Conservation (phyloP, 2,797 vertebrate species). For the Chromobotia macracanthus region DNA sequence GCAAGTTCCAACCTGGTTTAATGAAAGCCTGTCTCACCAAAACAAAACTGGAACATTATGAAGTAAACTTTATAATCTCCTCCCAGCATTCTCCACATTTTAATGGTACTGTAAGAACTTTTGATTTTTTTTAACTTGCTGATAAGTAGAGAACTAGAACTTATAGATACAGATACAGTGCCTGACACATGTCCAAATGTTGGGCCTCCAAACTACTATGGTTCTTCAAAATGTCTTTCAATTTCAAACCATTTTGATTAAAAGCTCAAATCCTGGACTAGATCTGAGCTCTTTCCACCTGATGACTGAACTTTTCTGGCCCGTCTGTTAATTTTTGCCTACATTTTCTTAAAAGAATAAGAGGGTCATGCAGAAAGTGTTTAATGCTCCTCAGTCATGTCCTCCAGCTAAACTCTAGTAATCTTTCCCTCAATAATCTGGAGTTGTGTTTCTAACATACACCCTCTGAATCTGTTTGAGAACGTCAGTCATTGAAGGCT, state of each 20-base stretch:
- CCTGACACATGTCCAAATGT: too few relatives aligned
- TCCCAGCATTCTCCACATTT: neutral
- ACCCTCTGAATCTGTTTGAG: slow-evolving; percentile 8
- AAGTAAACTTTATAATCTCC: neutral
- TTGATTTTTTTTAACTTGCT: too few relatives aligned
- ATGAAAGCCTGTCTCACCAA: slow-evolving; percentile 4
- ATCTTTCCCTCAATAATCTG: slow-evolving; percentile 1
- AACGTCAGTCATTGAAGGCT: slow-evolving; percentile 18
- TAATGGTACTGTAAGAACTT: neutral
- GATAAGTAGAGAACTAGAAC: too few relatives aligned
- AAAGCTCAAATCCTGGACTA: neutral
- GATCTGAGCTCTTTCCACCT: neutral
- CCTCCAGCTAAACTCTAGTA: slow-evolving; percentile 12
- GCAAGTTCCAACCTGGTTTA: neutral
- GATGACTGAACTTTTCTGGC: slow-evolving; percentile 1
- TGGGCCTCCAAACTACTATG: too few relatives aligned
- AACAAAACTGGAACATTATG: neutral
- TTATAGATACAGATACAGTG: too few relatives aligned
- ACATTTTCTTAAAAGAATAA: slow-evolving; percentile 10
- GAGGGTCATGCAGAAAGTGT: neutral
- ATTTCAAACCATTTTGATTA: neutral
- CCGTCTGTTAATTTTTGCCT: slow-evolving; percentile 7
- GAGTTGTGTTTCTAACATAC: slow-evolving; percentile 21
- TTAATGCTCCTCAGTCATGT: slow-evolving; percentile 15
- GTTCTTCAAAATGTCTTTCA: too few relatives aligned